These are phyloP conservation scores for Mayetiola destructor DNA, from an alignment of 2,888 invertebrate genomes.

Conservation along the genomic window DNA sequence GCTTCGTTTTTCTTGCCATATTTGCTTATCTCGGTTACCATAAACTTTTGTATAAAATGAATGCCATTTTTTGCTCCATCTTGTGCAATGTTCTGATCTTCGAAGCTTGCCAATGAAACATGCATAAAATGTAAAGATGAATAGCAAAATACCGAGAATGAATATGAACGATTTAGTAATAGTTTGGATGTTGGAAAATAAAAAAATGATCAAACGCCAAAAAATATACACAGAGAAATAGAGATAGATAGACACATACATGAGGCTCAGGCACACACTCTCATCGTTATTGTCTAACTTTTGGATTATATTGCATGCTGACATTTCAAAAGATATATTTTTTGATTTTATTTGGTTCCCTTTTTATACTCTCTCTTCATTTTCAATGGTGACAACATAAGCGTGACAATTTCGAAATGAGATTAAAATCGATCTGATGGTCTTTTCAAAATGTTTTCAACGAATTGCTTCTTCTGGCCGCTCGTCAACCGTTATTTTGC, in stretches of 20 bases:
- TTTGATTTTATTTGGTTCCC: no score
- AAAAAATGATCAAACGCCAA: neutral
- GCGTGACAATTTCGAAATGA: slow-evolving; percentile 9
- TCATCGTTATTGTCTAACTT: no score
- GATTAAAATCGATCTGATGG: slow-evolving; percentile 8
- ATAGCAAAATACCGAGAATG: slow-evolving; percentile 1
- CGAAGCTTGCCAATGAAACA: neutral
- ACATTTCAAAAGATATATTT: slow-evolving; percentile 12
- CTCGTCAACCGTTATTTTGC: no score
- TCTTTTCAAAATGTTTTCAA: neutral
- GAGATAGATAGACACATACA: neutral
- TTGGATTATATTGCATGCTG: slow-evolving; percentile 12
- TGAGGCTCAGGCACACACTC: no score
- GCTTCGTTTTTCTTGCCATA: neutral
- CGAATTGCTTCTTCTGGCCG: neutral
- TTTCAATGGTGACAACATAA: slow-evolving; percentile 9
- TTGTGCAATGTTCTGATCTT: no score
- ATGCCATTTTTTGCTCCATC: neutral
- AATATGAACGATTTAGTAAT: neutral
- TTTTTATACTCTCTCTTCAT: no score
- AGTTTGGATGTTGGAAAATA: neutral
- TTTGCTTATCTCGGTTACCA: slow-evolving; percentile 11
- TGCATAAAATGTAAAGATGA: slow-evolving; percentile 7
- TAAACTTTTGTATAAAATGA: slow-evolving; percentile 5
- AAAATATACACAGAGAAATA: neutral